These are phyloP conservation scores for Trididemnum nubilum DNA, from an alignment of 23 tunicate species.

Conservation along the genomic window DNA sequence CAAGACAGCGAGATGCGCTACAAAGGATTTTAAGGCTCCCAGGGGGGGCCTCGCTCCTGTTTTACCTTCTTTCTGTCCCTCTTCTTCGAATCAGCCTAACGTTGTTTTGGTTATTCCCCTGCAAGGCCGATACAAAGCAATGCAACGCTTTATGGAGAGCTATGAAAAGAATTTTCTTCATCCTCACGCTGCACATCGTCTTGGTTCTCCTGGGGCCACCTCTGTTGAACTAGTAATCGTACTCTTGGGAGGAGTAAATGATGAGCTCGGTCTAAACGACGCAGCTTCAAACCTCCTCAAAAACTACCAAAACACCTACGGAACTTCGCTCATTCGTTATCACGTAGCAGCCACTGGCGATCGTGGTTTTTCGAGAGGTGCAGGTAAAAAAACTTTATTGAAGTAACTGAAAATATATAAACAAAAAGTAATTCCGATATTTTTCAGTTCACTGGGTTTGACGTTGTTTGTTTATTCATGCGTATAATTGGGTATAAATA, in stretches of 20 bases:
- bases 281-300: constrained; percentile 59
- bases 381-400: constrained; percentile 66
- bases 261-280: constrained; percentile 52
- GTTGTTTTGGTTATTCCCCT: constrained; percentile 76
- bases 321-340: constrained; percentile 51
- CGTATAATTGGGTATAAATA: too few relatives aligned
- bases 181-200: constrained; percentile 3
- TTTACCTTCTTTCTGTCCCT: not conserved
- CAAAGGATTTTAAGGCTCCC: not conserved
- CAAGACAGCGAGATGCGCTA: too few relatives aligned
- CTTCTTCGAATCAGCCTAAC: not conserved
- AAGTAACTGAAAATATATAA: too few relatives aligned
- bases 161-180: constrained; percentile 47
- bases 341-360: constrained; percentile 54
- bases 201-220: not conserved
- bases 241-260: constrained; percentile 43
- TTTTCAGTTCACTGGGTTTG: too few relatives aligned
- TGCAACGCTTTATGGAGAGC: constrained; percentile 70
- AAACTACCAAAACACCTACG: constrained; percentile 57
- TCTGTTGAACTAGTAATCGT: constrained; percentile 73
- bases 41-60: too few relatives aligned
- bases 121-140: constrained; percentile 74
- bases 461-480: too few relatives aligned
- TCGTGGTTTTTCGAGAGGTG: constrained; percentile 79
- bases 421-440: too few relatives aligned